Percentiles rank a stretch among this genome's conserved stretches.
These are phyloP conservation scores for Melopsittacus undulatus DNA, from an alignment of 2,797 vertebrate species.

Conservation along the genomic window DNA sequence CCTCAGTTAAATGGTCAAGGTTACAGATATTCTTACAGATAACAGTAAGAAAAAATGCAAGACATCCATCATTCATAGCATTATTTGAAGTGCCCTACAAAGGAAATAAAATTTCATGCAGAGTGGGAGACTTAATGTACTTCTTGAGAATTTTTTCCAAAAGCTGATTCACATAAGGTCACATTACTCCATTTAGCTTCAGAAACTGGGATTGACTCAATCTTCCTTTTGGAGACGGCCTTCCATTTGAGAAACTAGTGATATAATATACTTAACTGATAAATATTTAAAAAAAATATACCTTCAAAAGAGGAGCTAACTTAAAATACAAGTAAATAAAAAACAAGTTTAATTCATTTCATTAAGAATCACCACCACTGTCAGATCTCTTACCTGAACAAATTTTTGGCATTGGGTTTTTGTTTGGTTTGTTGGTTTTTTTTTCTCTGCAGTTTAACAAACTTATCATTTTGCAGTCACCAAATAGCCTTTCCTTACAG, in stretches of 20 bases:
- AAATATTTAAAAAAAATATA: background rate
- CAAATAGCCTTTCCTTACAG: background rate
- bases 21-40: too few relatives aligned
- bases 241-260: background rate
- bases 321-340: background rate
- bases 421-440: rapidly evolving
- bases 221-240: background rate
- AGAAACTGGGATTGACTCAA: background rate
- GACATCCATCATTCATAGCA: background rate
- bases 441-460: background rate
- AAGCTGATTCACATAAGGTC: background rate
- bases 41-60: background rate
- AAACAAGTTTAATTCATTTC: background rate
- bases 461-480: background rate
- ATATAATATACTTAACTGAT: background rate
- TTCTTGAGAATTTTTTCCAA: background rate
- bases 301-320: background rate
- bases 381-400: background rate
- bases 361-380: background rate
- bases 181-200: background rate
- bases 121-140: background rate
- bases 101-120: background rate
- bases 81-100: background rate
- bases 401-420: background rate
- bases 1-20: background rate